Percentiles rank a stretch among this genome's conserved stretches.
These are phyloP conservation scores for Cenopis cana DNA, from an alignment of 2,888 invertebrate species.

Conservation along the genomic window DNA sequence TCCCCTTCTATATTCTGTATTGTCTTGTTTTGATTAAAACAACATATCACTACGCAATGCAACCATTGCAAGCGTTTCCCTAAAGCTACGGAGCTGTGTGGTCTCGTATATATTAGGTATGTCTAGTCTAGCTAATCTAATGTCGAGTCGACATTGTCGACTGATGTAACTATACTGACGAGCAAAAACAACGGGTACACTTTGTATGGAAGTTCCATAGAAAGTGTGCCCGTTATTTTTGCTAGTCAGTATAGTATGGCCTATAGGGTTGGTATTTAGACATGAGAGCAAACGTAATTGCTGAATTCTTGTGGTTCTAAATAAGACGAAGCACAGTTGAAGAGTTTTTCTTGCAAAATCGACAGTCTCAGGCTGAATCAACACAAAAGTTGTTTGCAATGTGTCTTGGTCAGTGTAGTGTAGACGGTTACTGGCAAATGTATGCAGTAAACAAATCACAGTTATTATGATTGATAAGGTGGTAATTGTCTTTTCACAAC, in stretches of 20 bases:
- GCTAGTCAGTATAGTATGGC: too few relatives aligned
- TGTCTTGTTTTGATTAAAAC: constrained; percentile 18
- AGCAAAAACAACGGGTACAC: too few relatives aligned
- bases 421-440: not conserved
- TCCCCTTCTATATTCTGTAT: constrained; percentile 7
- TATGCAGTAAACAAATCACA: not conserved
- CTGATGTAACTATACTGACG: not conserved
- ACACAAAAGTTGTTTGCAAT: too few relatives aligned
- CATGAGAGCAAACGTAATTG: not conserved
- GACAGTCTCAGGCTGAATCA: not conserved
- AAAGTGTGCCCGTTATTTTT: too few relatives aligned
- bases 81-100: not conserved
- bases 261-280: not conserved
- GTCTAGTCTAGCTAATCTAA: not conserved
- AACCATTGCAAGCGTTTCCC: not conserved
- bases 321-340: not conserved
- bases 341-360: not conserved
- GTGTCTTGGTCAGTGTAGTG: too few relatives aligned
- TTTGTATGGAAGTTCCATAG: too few relatives aligned
- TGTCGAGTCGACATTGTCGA: too few relatives aligned
- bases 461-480: not conserved
- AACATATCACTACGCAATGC: not conserved
- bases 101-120: not conserved
- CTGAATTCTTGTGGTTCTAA: not conserved
- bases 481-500: too few relatives aligned